These are phyloP conservation scores for Microcebus lehilahytsara DNA, from an alignment of 2,113 vertebrate species.

Conservation along the genomic window DNA sequence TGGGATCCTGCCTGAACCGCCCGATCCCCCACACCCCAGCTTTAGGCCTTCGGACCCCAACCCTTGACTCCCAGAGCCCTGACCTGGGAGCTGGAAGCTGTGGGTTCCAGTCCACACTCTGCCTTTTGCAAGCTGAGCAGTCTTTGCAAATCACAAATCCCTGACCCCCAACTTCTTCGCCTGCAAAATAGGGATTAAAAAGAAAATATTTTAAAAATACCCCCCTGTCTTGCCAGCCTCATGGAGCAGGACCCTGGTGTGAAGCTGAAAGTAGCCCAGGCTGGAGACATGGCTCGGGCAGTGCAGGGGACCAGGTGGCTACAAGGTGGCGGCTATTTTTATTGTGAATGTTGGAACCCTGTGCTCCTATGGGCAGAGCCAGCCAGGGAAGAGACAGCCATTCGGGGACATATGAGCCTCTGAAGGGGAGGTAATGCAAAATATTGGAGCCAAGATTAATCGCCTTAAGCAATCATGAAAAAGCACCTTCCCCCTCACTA, in stretches of 20 bases:
- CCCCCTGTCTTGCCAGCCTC: neutral
- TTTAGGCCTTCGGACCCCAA: neutral
- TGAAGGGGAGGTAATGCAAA: neutral
- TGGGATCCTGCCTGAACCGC: accelerated
- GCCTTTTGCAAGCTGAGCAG: neutral
- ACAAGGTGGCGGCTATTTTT: neutral
- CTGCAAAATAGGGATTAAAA: neutral
- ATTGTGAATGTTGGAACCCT: neutral
- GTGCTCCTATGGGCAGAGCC: neutral
- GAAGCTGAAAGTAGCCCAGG: neutral
- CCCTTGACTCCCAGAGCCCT: neutral
- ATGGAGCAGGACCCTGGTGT: neutral
- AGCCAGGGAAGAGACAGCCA: neutral
- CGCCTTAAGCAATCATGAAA: slow-evolving; percentile 21
- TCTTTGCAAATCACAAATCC: neutral
- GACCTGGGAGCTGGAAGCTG: neutral
- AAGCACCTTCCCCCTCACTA: neutral
- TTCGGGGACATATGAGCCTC: neutral
- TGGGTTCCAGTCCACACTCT: neutral
- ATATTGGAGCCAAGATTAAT: neutral
- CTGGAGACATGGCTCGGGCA: neutral
- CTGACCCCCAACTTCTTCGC: neutral
- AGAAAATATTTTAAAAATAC: neutral
- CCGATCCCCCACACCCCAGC: accelerated
- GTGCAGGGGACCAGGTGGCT: too few relatives aligned